Evolutionary conservation across 1,140 invertebrate species (phyloP).

Genomic region (Spodoptera frugiperda): DNA sequence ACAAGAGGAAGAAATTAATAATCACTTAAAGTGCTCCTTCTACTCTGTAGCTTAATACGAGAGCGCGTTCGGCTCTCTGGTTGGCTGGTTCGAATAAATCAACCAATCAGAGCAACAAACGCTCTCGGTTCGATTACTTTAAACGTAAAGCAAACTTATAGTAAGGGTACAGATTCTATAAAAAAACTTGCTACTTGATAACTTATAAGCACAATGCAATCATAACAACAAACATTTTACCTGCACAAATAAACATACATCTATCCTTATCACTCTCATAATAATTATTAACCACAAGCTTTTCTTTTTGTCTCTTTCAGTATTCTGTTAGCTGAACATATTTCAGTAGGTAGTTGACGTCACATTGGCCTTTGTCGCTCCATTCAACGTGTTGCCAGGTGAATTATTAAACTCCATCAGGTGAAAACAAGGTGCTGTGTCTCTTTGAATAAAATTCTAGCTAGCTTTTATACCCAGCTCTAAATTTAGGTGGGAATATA

Average conservation of each 20-base stretch:
- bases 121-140: too few species aligned
- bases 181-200: too few species aligned
- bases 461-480: background rate
- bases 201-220: background rate
- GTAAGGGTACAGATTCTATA: too few species aligned
- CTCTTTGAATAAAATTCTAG: conserved; percentile 3
- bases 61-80: too few species aligned
- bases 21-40: too few species aligned
- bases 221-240: background rate
- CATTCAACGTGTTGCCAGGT: conserved; percentile 11
- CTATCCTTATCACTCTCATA: too few species aligned
- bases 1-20: too few species aligned
- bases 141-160: too few species aligned
- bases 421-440: background rate
- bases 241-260: background rate
- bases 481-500: background rate
- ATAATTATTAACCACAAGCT: too few species aligned
- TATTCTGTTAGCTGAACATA: conserved; percentile 8
- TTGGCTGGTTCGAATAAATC: too few species aligned
- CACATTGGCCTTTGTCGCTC: conserved; percentile 18
- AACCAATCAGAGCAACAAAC: too few species aligned
- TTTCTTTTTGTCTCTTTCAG: conserved; percentile 2
- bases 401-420: conserved; percentile 28
- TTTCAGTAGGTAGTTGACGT: conserved; percentile 18
- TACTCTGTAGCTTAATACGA: too few species aligned